These are phyloP conservation scores for Pseudanteris insignis DNA, from an alignment of 2,888 invertebrate species.

Conservation along the genomic window DNA sequence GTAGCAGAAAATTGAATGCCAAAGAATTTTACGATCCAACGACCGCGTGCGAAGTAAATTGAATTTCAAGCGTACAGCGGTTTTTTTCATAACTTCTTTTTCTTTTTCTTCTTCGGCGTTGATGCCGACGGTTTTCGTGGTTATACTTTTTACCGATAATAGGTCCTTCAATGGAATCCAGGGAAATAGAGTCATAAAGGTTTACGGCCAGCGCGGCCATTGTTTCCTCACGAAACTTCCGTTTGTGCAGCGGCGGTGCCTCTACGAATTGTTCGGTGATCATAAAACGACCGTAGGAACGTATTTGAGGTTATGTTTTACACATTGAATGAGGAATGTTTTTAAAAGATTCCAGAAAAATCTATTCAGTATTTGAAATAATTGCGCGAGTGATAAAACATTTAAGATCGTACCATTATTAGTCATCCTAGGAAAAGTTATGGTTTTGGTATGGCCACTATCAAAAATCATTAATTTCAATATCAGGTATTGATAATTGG, in stretches of 20 bases:
- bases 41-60: conserved; percentile 51
- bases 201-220: conserved; percentile 55
- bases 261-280: no score
- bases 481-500: no score
- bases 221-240: conserved; percentile 61
- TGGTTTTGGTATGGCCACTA: no score
- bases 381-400: no score
- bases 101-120: conserved; percentile 7
- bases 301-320: conserved; percentile 23
- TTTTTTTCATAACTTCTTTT: conserved; percentile 9
- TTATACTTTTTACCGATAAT: conserved; percentile 11
- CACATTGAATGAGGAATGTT: no score
- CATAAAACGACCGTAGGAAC: conserved; percentile 30
- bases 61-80: conserved; percentile 53
- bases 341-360: no score
- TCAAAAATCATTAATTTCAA: no score
- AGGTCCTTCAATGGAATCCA: conserved; percentile 22
- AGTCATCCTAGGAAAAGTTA: no score
- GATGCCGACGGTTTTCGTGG: no score
- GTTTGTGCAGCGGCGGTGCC: conserved; percentile 47
- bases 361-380: no score
- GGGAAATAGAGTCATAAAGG: conserved; percentile 61
- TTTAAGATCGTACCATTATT: no score
- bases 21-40: conserved; percentile 44
- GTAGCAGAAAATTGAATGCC: conserved; percentile 45